Evolutionary conservation across 1,140 invertebrate genomes (phyloP).

Genomic region (Papilio glaucus): DNA sequence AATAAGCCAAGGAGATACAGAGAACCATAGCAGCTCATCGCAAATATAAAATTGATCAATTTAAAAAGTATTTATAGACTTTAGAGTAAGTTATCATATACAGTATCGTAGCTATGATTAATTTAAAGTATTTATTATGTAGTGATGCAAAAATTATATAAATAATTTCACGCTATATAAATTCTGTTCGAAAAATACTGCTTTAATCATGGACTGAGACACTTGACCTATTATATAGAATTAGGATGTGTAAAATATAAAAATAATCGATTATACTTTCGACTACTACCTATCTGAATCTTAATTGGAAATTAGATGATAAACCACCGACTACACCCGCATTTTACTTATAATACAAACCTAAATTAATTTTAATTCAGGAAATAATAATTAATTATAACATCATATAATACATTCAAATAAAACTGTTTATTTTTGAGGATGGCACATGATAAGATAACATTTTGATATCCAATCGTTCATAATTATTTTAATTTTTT

Average conservation of each 20-base stretch:
- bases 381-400: neutral
- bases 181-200: neutral
- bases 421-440: no score
- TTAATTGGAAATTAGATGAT: neutral
- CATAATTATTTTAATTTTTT: neutral
- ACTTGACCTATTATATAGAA: slow-evolving; percentile 11
- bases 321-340: neutral
- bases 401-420: no score
- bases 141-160: neutral
- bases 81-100: no score
- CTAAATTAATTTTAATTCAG: neutral
- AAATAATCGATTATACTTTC: neutral
- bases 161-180: neutral
- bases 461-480: neutral
- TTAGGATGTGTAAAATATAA: neutral
- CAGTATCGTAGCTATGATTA: no score
- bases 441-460: neutral
- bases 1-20: no score
- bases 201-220: neutral
- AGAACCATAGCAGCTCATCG: no score
- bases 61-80: no score
- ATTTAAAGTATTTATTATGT: no score
- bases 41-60: no score
- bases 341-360: no score
- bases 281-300: neutral